phyloP scores from a whole-genome alignment of 2,888 invertebrate genomes.

The Linnaemya tessellans region DNA sequence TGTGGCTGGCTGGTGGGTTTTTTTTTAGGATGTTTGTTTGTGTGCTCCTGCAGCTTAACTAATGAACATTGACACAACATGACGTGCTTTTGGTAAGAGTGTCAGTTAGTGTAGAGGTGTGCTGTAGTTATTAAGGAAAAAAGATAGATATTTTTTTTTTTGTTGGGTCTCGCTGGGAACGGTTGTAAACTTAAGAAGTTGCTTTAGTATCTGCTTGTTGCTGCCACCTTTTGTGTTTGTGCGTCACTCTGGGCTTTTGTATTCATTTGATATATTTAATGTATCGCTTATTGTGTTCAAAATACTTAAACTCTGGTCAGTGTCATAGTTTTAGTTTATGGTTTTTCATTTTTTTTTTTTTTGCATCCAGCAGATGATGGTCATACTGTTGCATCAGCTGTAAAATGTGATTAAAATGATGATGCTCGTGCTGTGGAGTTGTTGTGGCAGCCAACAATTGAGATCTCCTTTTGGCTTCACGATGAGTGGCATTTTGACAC shows the following conservation, averaged over 20 bases:
- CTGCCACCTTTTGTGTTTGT: not conserved
- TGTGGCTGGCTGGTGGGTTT: not conserved
- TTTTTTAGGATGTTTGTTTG: constrained; percentile 1
- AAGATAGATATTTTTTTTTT: not conserved
- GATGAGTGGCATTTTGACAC: not conserved
- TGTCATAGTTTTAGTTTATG: not conserved
- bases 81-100: constrained; percentile 51
- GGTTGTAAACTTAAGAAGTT: constrained; percentile 17
- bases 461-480: not conserved
- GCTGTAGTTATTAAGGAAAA: not conserved
- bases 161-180: not conserved
- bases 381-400: not conserved
- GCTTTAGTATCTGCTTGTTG: not conserved
- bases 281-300: not conserved
- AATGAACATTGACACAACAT: constrained; percentile 68
- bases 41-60: constrained; percentile 31
- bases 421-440: not conserved
- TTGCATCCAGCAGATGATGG: not conserved
- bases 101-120: constrained; percentile 30
- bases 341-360: not conserved
- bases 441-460: not conserved
- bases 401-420: not conserved
- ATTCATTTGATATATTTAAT: not conserved
- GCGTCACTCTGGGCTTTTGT: not conserved
- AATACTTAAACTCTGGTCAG: not conserved